Base-by-base conservation (phyloP, 2,113 vertebrate genomes). In the Oreotrochilus melanogaster region DNA sequence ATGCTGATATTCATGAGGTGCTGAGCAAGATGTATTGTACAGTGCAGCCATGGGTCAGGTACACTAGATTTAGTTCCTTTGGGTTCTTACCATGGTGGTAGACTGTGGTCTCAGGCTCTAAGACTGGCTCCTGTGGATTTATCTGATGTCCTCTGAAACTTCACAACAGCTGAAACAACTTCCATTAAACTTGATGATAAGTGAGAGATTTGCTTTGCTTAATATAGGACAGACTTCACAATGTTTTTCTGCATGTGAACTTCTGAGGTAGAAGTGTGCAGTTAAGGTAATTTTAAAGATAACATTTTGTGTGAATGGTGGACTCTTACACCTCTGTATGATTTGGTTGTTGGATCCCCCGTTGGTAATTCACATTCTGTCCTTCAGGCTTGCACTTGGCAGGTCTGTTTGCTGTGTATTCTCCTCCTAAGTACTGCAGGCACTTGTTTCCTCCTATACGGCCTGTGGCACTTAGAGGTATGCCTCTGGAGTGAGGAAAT, bases 401-500 rank as follows among this genome's bases (percentile, higher is more conserved):
- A 53, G 64, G 37, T 0, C 65, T 11, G 51, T 76, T 95, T 4
- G 1, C 61, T 69, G 43, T 21, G 7, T 58, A 54, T 78, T 76
- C 37, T 88, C 39, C 22, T 89, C 51, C 27, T n/a, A 8, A 51
- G 62, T 66, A 33, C 66, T 57, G 10, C 35, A 50, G 82, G 57
- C 6, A 2, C 48, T 69, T 87, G 69, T 92, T 95, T 96, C 86
- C 65, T 86, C 10, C 27, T 79, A 2, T 67, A 22, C 76, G 89
- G 91, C 85, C 74, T 57, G 47, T 92, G 85, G 94, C 95, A 71
- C 64, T 95, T 54, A 10, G 0, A 91, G 66, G 58, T 73, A 54
- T 79, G 62, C 84, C 87, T 91, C 78, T 79, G 71, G 81, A 95
- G 89, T 37, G 78, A 70, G 87, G 78, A 95, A 95, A 94, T 54